Conservation (phyloP, 1,140 invertebrate species). For the Lethrus apterus region DNA sequence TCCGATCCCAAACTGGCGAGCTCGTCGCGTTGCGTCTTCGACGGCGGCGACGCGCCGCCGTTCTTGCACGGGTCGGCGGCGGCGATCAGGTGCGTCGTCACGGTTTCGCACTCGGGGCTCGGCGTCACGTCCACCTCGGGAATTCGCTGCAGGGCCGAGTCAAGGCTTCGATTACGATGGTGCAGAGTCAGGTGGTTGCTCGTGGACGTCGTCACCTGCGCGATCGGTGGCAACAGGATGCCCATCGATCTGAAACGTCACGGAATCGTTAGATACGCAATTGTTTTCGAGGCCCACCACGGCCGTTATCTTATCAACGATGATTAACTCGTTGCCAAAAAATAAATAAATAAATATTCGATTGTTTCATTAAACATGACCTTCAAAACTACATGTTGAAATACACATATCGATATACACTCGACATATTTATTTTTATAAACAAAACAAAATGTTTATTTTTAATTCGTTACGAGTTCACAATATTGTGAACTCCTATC, state of each 20-base stretch:
- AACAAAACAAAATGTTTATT: too few species aligned
- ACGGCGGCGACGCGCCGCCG: conserved; percentile 7
- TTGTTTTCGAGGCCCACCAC: too few species aligned
- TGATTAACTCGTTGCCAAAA: too few species aligned
- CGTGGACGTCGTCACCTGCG: conserved; percentile 48
- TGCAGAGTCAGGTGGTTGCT: conserved; percentile 57
- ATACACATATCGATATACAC: too few species aligned
- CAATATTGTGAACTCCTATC: too few species aligned
- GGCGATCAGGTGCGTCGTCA: conserved; percentile 33
- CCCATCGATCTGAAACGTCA: conserved; percentile 61
- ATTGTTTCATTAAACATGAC: too few species aligned
- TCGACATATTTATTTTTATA: too few species aligned
- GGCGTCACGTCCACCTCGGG: conserved; percentile 75
- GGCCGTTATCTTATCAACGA: too few species aligned
- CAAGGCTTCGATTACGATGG: conserved; percentile 79
- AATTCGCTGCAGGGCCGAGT: conserved; percentile 78
- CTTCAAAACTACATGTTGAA: too few species aligned
- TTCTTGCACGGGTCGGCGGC: conserved; percentile 16
- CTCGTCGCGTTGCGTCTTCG: conserved; percentile 50
- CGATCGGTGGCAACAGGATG: conserved; percentile 64
- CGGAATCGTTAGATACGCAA: too few species aligned
- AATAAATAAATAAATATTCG: too few species aligned
- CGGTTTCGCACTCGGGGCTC: conserved; percentile 64
- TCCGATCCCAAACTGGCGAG: conserved; percentile 73
- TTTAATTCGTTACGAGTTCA: too few species aligned